These are phyloP conservation scores for Physella acuta DNA, from an alignment of 1,140 invertebrate genomes.

Conservation along the genomic window DNA sequence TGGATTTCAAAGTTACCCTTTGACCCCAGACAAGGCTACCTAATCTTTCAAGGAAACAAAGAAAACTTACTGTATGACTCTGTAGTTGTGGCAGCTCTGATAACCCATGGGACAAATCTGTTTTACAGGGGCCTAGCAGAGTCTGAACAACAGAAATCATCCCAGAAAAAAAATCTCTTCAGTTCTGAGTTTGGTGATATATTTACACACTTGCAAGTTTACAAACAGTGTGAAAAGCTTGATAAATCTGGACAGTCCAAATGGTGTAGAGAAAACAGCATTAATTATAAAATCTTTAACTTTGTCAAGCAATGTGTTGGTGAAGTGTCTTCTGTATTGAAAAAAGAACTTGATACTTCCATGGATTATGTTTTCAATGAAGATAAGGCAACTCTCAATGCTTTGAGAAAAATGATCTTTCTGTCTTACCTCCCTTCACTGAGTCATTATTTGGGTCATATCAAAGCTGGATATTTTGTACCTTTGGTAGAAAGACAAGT, in stretches of 20 bases:
- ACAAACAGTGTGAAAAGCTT: slow-evolving; percentile 60
- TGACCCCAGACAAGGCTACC: slow-evolving; percentile 41
- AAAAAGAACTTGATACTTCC: slow-evolving; percentile 34
- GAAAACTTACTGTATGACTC: slow-evolving; percentile 66
- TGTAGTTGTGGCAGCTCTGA: slow-evolving; percentile 41
- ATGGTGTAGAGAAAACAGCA: slow-evolving; percentile 47
- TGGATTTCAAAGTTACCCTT: slow-evolving; percentile 51
- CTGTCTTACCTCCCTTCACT: slow-evolving; percentile 32
- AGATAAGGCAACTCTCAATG: slow-evolving; percentile 14
- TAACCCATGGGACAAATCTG: slow-evolving; percentile 32
- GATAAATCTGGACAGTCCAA: slow-evolving; percentile 31
- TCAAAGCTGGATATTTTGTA: slow-evolving; percentile 46
- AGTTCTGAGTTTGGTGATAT: slow-evolving; percentile 83
- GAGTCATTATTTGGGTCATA: slow-evolving; percentile 43
- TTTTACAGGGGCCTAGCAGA: slow-evolving; percentile 52
- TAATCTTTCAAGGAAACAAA: slow-evolving; percentile 39
- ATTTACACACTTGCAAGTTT: slow-evolving; percentile 89
- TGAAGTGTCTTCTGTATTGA: slow-evolving; percentile 37
- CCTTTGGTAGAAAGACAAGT: slow-evolving; percentile 33
- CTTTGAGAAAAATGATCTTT: slow-evolving; percentile 37
- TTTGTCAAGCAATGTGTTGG: slow-evolving; percentile 38
- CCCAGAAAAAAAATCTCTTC: slow-evolving; percentile 71
- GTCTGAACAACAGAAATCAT: slow-evolving; percentile 68
- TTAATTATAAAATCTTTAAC: slow-evolving; percentile 47
- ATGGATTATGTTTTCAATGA: slow-evolving; percentile 33